Evolutionary conservation across 2,797 vertebrate genomes (phyloP), one percentile per base, ranked within the genome.

Genomic region (Hypotaenidia philippensis): DNA sequence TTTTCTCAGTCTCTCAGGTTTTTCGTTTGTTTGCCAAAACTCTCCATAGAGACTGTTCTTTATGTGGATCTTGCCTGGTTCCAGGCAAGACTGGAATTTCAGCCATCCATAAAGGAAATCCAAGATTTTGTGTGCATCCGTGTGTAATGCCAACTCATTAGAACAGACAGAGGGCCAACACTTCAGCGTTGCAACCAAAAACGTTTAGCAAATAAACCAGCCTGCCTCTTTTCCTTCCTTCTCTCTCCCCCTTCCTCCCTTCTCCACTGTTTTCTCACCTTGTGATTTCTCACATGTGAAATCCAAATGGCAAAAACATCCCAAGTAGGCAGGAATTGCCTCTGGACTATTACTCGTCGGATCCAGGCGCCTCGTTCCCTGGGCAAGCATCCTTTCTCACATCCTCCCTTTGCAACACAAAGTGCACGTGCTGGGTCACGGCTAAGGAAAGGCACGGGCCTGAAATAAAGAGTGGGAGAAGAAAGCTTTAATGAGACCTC

Each of bases 31-130:
- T 92, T 92, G 84, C 75, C 77, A 29, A 84, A 89, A 60, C 40
- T 85, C 68, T 80, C 60, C 52, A 60, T 41, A 85, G 68, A 92
- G 44, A 91, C 68, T 57, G 53, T 60, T 92, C 47, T 83, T 91
- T 52, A 36, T 72, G 60, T 52, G 52, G 69, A 87, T 83, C n/a
- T 84, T 80, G 77, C 36, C 56, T 87, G 80, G 63, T 92, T 64
- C 64, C 75, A 92, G 76, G 41, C 49, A 83, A 93, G 76, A 70
- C 47, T 92, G 89, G 82, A 95, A 95, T 91, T 87, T 91, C 82
- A 91, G n/a, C 32, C 53, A 60, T 85, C 82, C 68, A 10, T 66
- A 79, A 89, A 83, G 56, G 57, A 92, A 94, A 92, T 74, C 38
- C 0, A 19, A 85, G 56, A 76, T 21, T 85, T 12, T 44, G 25